Conservation (phyloP, 2,797 vertebrate genomes). For the Poecilia picta region DNA sequence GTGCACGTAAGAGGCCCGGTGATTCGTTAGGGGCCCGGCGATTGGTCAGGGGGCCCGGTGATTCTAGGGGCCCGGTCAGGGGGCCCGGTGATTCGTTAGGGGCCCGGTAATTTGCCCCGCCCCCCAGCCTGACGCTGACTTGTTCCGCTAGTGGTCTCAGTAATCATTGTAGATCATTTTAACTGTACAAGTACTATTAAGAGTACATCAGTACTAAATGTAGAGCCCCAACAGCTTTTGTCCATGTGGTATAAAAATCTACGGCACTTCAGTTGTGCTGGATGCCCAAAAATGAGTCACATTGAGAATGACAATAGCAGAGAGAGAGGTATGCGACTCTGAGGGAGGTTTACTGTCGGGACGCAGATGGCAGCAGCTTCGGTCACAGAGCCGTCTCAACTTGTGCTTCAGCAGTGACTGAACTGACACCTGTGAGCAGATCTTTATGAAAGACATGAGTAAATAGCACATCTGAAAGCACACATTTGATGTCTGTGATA, state of each 20-base stretch:
- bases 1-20: too few relatives aligned
- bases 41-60: too few relatives aligned
- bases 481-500: not conserved
- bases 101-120: too few relatives aligned
- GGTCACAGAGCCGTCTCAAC: not conserved
- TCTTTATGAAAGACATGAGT: not conserved
- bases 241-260: not conserved
- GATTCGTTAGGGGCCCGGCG: too few relatives aligned
- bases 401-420: not conserved
- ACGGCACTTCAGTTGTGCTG: not conserved
- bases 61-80: too few relatives aligned
- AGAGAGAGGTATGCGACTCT: not conserved
- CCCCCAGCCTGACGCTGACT: too few relatives aligned
- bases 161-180: not conserved
- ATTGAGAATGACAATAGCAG: not conserved
- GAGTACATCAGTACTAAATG: not conserved
- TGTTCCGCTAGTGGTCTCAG: not conserved
- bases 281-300: not conserved
- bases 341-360: not conserved
- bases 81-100: too few relatives aligned
- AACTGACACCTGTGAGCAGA: conserved; percentile 1
- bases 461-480: not conserved
- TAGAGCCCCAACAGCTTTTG: not conserved
- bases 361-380: not conserved
- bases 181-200: not conserved